A percentile compares a stretch with the other conserved stretches of the same genome.
phyloP scores from a whole-genome alignment of 2,888 invertebrate genomes.

The Petrophora chlorosata region DNA sequence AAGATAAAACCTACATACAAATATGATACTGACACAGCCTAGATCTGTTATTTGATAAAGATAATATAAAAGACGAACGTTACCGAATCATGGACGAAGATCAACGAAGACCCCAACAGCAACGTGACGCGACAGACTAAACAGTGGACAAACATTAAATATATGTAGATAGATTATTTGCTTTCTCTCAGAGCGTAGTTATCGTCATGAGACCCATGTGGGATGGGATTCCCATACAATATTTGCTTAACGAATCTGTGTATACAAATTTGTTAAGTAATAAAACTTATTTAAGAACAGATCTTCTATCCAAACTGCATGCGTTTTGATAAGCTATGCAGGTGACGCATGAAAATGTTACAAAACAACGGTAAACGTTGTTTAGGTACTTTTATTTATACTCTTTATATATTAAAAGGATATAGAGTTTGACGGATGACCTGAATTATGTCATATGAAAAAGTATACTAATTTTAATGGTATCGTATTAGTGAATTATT shows the following conservation, averaged over 20 bases:
- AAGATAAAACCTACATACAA: too few species aligned
- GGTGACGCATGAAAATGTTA: too few species aligned
- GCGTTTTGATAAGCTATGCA: not conserved
- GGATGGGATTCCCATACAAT: constrained; percentile 9
- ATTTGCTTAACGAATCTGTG: constrained; percentile 8
- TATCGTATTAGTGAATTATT: too few species aligned
- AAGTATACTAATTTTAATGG: too few species aligned
- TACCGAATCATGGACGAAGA: not conserved
- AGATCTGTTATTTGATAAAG: too few species aligned
- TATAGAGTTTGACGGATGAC: too few species aligned
- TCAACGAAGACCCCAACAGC: not conserved
- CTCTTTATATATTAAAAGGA: too few species aligned
- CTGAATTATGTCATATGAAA: too few species aligned
- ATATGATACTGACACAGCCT: too few species aligned
- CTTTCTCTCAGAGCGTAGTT: constrained; percentile 11
- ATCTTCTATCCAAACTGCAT: not conserved
- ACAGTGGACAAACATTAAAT: constrained; percentile 7
- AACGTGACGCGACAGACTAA: not conserved
- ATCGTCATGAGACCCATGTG: constrained; percentile 4
- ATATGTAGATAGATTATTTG: constrained; percentile 10
- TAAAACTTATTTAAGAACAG: not conserved
- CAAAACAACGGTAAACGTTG: too few species aligned
- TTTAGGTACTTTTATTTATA: too few species aligned
- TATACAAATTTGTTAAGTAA: not conserved
- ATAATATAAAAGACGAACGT: too few species aligned